A percentile compares a stretch with the other conserved stretches of the same genome.
phyloP scores from a whole-genome alignment of 2,113 vertebrate species.

The Nerophis ophidion region DNA sequence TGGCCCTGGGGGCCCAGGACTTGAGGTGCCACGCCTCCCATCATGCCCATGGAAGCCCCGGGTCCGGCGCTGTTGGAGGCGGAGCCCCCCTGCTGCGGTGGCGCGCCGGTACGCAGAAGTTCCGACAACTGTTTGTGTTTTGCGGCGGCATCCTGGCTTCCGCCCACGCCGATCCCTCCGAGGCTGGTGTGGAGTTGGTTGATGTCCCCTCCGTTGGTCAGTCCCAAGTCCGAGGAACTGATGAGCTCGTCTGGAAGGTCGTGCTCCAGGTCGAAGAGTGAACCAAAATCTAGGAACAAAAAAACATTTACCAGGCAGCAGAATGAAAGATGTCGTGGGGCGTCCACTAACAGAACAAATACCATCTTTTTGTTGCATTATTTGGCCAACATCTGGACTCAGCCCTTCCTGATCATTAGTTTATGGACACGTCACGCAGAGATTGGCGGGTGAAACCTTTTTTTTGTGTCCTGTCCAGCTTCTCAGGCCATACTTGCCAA shows the following conservation, averaged over 20 bases:
- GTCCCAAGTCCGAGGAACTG: slow-evolving; percentile 85
- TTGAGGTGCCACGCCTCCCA: slow-evolving; percentile 62
- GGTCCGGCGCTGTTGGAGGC: slow-evolving; percentile 65
- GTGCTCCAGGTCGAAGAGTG: slow-evolving; percentile 93
- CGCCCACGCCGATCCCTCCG: slow-evolving; percentile 55
- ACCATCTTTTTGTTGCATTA: neutral
- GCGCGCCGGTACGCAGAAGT: slow-evolving; percentile 80
- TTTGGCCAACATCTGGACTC: neutral
- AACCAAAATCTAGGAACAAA: slow-evolving; percentile 83
- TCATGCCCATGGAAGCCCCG: slow-evolving; percentile 59
- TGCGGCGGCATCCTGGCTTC: slow-evolving; percentile 85
- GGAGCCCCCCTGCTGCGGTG: slow-evolving; percentile 69
- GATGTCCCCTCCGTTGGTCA: slow-evolving; percentile 87
- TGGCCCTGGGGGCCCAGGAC: slow-evolving; percentile 57
- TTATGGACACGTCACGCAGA: neutral
- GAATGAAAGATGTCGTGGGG: neutral
- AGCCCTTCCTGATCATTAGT: neutral
- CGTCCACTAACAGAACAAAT: neutral
- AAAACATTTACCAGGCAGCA: neutral
- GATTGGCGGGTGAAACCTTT: neutral
- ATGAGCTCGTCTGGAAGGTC: slow-evolving; percentile 98
- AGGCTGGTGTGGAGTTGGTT: slow-evolving; percentile 86
- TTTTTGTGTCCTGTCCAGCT: too few relatives aligned
- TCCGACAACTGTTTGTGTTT: slow-evolving; percentile 99
- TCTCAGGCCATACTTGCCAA: too few relatives aligned